Conservation (phyloP, 2,888 invertebrate species). For the Spodoptera exigua region DNA sequence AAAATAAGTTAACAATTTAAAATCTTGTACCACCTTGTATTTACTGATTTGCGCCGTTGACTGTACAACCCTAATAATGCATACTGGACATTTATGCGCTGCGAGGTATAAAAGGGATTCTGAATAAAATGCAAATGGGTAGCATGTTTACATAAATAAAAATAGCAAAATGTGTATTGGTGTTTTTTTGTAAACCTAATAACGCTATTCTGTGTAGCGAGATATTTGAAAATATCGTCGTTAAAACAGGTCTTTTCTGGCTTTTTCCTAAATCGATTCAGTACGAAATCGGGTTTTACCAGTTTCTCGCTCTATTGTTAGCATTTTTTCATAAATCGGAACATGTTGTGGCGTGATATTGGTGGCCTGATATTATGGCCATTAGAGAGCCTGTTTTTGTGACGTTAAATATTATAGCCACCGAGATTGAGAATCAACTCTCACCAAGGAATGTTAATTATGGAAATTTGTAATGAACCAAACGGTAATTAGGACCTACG, state of each 20-base stretch:
- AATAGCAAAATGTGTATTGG: constrained; percentile 22
- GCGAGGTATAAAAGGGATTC: constrained; percentile 16
- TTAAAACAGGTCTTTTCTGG: background rate
- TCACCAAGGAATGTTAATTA: constrained; percentile 12
- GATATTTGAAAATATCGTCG: constrained; percentile 20
- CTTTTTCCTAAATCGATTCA: too few species aligned
- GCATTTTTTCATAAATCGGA: too few species aligned
- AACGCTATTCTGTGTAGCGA: constrained; percentile 20
- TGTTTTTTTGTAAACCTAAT: constrained; percentile 30
- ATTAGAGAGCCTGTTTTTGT: too few species aligned
- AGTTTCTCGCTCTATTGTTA: too few species aligned
- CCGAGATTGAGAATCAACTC: background rate
- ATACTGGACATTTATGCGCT: constrained; percentile 22
- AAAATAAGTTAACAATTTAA: too few species aligned
- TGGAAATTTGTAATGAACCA: constrained; percentile 27
- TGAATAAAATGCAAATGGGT: constrained; percentile 40
- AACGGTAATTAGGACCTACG: constrained; percentile 17
- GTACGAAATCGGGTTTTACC: too few species aligned
- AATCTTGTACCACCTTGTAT: too few species aligned
- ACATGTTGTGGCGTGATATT: too few species aligned
- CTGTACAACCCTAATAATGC: constrained; percentile 14
- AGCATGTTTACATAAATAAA: constrained; percentile 32
- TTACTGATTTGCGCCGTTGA: too few species aligned
- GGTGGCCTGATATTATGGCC: too few species aligned
- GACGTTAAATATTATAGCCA: too few species aligned